phyloP scores from a whole-genome alignment of 2,888 invertebrate species.

The Netelia inedita region DNA sequence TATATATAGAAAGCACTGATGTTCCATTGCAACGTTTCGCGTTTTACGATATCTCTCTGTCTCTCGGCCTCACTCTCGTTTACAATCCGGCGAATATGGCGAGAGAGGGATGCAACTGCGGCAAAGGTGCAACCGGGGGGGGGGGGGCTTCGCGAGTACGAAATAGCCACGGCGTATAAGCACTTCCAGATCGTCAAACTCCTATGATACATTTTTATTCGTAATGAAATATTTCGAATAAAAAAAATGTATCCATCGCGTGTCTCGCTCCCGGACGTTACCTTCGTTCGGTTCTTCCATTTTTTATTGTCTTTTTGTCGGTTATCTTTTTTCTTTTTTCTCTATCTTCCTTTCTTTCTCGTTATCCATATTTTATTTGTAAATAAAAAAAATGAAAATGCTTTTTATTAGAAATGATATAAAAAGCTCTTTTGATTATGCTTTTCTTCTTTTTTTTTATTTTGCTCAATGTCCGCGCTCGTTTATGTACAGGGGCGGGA shows the following conservation, averaged over 20 bases:
- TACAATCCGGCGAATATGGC: neutral
- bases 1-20: neutral
- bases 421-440: constrained; percentile 18
- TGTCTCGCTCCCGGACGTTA: no score
- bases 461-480: neutral
- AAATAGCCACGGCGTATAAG: constrained; percentile 22
- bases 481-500: neutral
- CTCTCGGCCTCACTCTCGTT: neutral
- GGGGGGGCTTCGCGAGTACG: constrained; percentile 3
- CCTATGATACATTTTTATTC: constrained; percentile 43
- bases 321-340: no score
- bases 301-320: no score
- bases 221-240: constrained; percentile 31
- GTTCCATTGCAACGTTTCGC: constrained; percentile 9
- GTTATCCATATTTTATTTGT: no score
- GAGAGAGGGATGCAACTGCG: no score
- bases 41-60: neutral
- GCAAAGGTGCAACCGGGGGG: constrained; percentile 12
- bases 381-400: neutral
- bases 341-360: no score
- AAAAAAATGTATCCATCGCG: neutral
- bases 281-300: no score
- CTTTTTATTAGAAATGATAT: constrained; percentile 14
- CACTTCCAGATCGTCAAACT: constrained; percentile 55
- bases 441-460: constrained; percentile 4